Evolutionary conservation across 2,113 vertebrate species (phyloP), one percentile per base, ranked within the genome.

Genomic region (Acinonyx jubatus): DNA sequence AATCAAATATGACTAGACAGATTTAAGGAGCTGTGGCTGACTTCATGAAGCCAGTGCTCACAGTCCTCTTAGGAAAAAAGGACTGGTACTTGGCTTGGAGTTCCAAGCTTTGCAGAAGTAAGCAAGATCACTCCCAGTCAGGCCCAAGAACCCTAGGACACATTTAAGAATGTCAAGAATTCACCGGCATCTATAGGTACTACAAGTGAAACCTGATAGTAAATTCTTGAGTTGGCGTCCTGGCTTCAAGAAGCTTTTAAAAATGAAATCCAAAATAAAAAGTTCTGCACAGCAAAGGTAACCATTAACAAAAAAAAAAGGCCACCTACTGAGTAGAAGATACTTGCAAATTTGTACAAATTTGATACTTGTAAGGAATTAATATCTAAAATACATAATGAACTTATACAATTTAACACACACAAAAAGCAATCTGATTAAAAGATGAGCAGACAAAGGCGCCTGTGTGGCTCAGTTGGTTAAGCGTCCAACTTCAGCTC

Each of bases 61-160:
- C 7, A 97, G 87, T 71, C 25, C 63, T 86, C 18, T 55, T 84
- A 52, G 85, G 16, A 95, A 97, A 96, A 66, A 8, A 66, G 80
- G 14, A 50, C 74, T 74, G 68, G 38, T 91, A 57, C 3, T 74
- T 83, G 45, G 52, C 36, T 96, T 91, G 68, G n/a, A 89, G 41
- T 90, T 84, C 45, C 68, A n/a, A 93, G 29, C 16, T 41, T 86
- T 41, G 82, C 27, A 89, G 11, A 90, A 91, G 41, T 36, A 92
- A 93, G 29, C 27, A 89, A 69, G 27, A 36, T 81, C 29, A 94
- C 73, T 84, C 92, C 48, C 76, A 55, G 23, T 21, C 36, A 92
- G 48, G 63, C 3, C n/a, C 52, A 85, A 38, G 38, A 92, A 69
- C 6, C 36, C 50, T 48, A 93, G 19, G 65, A 63, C 66, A 96